Percentiles rank a stretch among this genome's conserved stretches.
These are phyloP conservation scores for Dinoponera quadriceps DNA, from an alignment of 1,140 invertebrate species.

Conservation along the genomic window DNA sequence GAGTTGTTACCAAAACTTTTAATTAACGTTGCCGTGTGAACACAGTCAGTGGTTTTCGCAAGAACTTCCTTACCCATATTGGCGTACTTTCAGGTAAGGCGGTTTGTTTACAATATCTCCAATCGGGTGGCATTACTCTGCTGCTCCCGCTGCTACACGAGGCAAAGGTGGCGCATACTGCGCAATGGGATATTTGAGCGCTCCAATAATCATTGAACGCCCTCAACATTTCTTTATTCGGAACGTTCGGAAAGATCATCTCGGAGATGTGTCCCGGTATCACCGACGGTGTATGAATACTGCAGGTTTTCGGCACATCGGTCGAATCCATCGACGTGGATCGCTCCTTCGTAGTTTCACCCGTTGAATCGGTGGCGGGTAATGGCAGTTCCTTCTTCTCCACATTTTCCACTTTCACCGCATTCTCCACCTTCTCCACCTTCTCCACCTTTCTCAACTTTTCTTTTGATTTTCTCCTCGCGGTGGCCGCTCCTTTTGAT, in stretches of 20 bases:
- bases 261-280: slow-evolving; percentile 80
- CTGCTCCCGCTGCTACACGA: slow-evolving; percentile 72
- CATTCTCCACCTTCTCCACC: too few species aligned
- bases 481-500: not conserved
- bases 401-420: too few species aligned
- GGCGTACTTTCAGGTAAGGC: slow-evolving; percentile 82
- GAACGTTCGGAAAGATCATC: slow-evolving; percentile 79
- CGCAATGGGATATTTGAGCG: slow-evolving; percentile 81
- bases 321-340: not conserved
- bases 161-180: slow-evolving; percentile 81
- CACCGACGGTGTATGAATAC: slow-evolving; percentile 39
- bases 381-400: slow-evolving; percentile 55
- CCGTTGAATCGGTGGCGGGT: not conserved
- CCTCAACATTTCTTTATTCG: slow-evolving; percentile 75
- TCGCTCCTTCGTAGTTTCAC: slow-evolving; percentile 14
- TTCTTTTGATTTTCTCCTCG: slow-evolving; percentile 62
- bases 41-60: not conserved
- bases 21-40: too few species aligned
- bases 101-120: slow-evolving; percentile 81
- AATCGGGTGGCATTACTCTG: slow-evolving; percentile 81
- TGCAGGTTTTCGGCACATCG: slow-evolving; percentile 10
- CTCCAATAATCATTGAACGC: slow-evolving; percentile 84
- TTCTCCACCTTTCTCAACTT: slow-evolving; percentile 66
- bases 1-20: too few species aligned
- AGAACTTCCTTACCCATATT: slow-evolving; percentile 79